These are phyloP conservation scores for Montipora sp. DNA, from an alignment of 64 coral and sea anemone species.

Conservation along the genomic window DNA sequence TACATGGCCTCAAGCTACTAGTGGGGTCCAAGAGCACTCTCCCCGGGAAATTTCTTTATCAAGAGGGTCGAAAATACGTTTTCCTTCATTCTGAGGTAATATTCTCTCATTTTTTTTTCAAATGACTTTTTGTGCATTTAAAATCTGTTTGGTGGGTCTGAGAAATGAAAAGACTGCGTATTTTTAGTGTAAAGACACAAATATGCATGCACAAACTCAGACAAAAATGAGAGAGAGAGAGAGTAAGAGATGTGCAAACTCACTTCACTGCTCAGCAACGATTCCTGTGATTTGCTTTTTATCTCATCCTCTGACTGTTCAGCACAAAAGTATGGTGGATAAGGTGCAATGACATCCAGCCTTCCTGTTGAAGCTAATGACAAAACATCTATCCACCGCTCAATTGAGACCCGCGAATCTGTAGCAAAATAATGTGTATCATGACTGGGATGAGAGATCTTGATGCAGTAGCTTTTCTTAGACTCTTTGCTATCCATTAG, in stretches of 20 bases:
- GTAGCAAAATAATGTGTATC: conserved; percentile 87
- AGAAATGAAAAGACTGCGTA: too few species aligned
- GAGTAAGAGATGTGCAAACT: neutral
- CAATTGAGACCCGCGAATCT: conserved; percentile 87
- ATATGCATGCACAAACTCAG: too few species aligned
- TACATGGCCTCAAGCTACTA: too few species aligned
- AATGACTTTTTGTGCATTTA: too few species aligned
- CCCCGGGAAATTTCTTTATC: too few species aligned
- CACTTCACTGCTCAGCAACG: conserved; percentile 79
- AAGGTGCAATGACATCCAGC: conserved; percentile 83
- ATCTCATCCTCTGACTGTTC: conserved; percentile 56
- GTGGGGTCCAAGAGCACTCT: too few species aligned
- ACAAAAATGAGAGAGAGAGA: neutral
- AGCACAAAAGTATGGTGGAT: conserved; percentile 79
- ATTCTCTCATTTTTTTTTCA: too few species aligned
- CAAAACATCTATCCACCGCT: conserved; percentile 95
- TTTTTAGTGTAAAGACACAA: too few species aligned
- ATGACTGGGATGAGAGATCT: conserved; percentile 72
- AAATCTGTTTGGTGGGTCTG: too few species aligned
- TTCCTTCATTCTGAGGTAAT: too few species aligned
- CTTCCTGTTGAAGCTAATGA: conserved; percentile 90
- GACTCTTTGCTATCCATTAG: conserved; percentile 89
- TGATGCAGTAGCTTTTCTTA: conserved; percentile 83
- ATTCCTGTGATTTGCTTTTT: conserved; percentile 72
- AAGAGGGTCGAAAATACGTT: too few species aligned